These are phyloP conservation scores for Hiodon alosoides DNA, from an alignment of 2,113 vertebrate species.

Conservation along the genomic window DNA sequence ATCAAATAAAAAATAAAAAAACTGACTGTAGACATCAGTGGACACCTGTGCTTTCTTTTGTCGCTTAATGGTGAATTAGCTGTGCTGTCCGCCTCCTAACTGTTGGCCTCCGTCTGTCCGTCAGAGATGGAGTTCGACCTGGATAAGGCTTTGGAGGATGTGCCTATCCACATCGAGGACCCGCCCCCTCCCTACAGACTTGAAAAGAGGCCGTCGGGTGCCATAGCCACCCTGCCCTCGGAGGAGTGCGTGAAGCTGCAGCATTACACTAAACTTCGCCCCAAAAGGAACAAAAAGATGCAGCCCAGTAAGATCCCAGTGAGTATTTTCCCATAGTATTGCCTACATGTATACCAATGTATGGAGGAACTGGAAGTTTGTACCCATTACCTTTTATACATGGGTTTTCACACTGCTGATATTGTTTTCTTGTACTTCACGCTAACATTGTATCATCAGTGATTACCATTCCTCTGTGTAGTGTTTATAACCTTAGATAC, in stretches of 20 bases:
- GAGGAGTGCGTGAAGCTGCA: conserved; percentile 91
- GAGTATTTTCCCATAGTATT: conserved; percentile 46
- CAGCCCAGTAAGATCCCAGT: conserved; percentile 83
- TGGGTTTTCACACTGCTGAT: no score
- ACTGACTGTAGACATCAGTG: no score
- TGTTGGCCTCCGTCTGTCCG: not conserved
- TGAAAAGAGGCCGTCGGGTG: conserved; percentile 70
- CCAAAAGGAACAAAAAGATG: conserved; percentile 85
- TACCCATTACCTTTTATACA: not conserved
- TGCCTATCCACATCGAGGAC: conserved; percentile 82
- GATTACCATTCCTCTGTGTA: no score
- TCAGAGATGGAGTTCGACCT: conserved; percentile 97
- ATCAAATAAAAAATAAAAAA: no score
- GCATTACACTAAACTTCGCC: conserved; percentile 90
- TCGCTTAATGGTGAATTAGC: no score
- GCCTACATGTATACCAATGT: not conserved
- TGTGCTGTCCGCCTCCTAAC: not conserved
- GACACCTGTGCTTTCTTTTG: no score
- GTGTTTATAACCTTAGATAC: no score
- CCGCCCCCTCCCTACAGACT: conserved; percentile 54
- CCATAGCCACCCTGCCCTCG: conserved; percentile 81
- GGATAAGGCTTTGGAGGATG: conserved; percentile 89
- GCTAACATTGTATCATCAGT: no score
- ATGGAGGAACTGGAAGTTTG: not conserved
- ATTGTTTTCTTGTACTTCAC: no score